Percentiles rank a stretch among this genome's conserved stretches.
These are phyloP conservation scores for Drosophila nasuta DNA, from an alignment of 1,140 invertebrate genomes.

Conservation along the genomic window DNA sequence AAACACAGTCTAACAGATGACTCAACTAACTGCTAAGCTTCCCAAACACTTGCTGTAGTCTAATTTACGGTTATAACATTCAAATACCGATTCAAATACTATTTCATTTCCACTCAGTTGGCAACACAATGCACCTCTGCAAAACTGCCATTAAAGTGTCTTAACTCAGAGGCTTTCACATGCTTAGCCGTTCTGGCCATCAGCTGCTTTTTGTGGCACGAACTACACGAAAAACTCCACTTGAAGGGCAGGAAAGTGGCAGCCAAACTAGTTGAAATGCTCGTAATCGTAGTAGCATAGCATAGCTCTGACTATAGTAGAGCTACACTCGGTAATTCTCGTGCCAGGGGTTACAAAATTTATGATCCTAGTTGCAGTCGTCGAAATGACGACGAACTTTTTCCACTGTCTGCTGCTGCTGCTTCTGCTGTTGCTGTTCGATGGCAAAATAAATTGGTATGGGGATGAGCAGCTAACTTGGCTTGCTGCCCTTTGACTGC, in stretches of 20 bases:
- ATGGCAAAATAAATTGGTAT: background rate
- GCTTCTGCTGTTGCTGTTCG: background rate
- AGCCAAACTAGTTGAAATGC: constrained; percentile 34
- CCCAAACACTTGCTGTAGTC: background rate
- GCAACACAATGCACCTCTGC: constrained; percentile 3
- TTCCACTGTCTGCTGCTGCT: constrained; percentile 34
- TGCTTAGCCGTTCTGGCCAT: constrained; percentile 18
- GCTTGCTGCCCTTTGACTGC: constrained; percentile 56
- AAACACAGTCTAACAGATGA: background rate
- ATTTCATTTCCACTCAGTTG: constrained; percentile 11
- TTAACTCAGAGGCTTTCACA: constrained; percentile 20
- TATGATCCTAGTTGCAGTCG: constrained; percentile 71
- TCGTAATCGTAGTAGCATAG: background rate
- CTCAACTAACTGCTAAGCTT: background rate
- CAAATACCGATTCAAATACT: constrained; percentile 1
- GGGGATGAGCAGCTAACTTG: constrained; percentile 55
- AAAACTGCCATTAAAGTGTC: constrained; percentile 21
- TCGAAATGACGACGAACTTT: constrained; percentile 79
- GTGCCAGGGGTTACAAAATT: constrained; percentile 73
- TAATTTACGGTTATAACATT: background rate
- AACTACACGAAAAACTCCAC: constrained; percentile 41
- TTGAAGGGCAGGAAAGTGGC: constrained; percentile 19
- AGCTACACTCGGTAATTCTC: background rate
- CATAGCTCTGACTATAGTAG: background rate
- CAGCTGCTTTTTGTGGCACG: constrained; percentile 42